These are phyloP conservation scores for Morone chrysops DNA, from an alignment of 2,113 vertebrate genomes.

Conservation along the genomic window DNA sequence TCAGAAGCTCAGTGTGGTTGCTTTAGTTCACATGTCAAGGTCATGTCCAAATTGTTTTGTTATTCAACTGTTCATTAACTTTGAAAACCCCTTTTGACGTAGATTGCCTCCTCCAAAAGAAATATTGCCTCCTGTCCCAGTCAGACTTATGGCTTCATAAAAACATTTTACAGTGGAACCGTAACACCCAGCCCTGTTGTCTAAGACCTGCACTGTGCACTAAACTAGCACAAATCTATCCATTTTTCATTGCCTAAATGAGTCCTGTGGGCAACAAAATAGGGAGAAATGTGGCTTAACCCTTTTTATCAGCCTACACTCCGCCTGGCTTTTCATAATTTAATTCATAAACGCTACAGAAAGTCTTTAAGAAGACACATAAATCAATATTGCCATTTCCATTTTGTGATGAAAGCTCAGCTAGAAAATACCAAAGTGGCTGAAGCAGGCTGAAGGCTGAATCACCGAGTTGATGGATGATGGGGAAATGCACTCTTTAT, in stretches of 20 bases:
- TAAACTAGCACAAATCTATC: slow-evolving; percentile 25
- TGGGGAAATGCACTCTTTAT: slow-evolving; percentile 42
- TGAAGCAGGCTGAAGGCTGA: slow-evolving; percentile 29
- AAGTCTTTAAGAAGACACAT: slow-evolving; percentile 52
- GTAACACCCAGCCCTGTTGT: slow-evolving; percentile 64
- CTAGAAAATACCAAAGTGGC: slow-evolving; percentile 39
- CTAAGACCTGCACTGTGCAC: slow-evolving; percentile 28
- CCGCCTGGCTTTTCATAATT: slow-evolving; percentile 33
- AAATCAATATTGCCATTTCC: slow-evolving; percentile 58
- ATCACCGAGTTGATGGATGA: slow-evolving; percentile 44
- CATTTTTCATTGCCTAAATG: slow-evolving; percentile 53
- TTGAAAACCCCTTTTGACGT: slow-evolving; percentile 65
- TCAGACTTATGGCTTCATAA: slow-evolving; percentile 79
- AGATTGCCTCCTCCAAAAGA: slow-evolving; percentile 61
- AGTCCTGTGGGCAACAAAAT: slow-evolving; percentile 34
- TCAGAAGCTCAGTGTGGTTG: slow-evolving; percentile 12
- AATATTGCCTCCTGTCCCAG: slow-evolving; percentile 68
- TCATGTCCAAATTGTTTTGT: slow-evolving; percentile 60
- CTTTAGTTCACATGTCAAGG: slow-evolving; percentile 48
- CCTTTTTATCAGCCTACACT: slow-evolving; percentile 20
- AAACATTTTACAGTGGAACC: slow-evolving; percentile 74
- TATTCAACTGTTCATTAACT: slow-evolving; percentile 73
- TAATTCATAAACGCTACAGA: slow-evolving; percentile 53
- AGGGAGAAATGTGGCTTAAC: slow-evolving; percentile 16
- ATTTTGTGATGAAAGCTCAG: slow-evolving; percentile 47